Base-by-base conservation (phyloP, 2,113 vertebrate species). In the Perognathus longimembris region DNA sequence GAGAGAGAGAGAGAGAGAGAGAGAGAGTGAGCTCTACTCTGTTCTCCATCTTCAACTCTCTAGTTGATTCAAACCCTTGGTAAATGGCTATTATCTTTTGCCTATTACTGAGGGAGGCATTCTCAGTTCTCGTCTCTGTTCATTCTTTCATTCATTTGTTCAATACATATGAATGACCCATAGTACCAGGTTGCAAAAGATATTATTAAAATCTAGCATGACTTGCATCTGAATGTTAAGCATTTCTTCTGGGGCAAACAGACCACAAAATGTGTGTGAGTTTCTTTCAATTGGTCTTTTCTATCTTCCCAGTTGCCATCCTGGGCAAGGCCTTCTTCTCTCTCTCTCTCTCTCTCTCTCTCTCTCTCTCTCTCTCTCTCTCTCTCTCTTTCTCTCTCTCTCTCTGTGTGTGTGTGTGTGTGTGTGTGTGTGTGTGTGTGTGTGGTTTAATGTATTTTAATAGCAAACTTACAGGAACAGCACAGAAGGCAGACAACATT, bases 391-490 rank as follows among this genome's bases (percentile, higher is more conserved):
- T n/a, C n/a, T n/a, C n/a, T n/a, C n/a, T n/a, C n/a, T n/a, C n/a
- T n/a, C n/a, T n/a, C n/a, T n/a, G n/a, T n/a, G n/a, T n/a, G n/a
- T n/a, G n/a, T n/a, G n/a, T n/a, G n/a, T n/a, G n/a, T n/a, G n/a
- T n/a, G n/a, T n/a, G n/a, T n/a, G n/a, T n/a, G n/a, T n/a, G n/a
- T n/a, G n/a, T n/a, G n/a, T n/a, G n/a, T n/a, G n/a, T n/a, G n/a
- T n/a, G n/a, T n/a, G n/a, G 97, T 98, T 98, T 98, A 98, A 98
- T 98, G 98, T 98, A 97, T 98, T 98, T 98, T 98, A 98, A 98
- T 98, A 98, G 98, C 98, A 98, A 98, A 98, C 98, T 98, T 98
- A 98, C 98, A 98, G 98, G 98, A 98, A 98, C 98, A 98, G 98
- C 98, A 98, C 98, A 98, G 98, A 98, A 98, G 98, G 98, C 98